phyloP scores from a whole-genome alignment of 2,797 vertebrate species.

The Anabacerthia variegaticeps region DNA sequence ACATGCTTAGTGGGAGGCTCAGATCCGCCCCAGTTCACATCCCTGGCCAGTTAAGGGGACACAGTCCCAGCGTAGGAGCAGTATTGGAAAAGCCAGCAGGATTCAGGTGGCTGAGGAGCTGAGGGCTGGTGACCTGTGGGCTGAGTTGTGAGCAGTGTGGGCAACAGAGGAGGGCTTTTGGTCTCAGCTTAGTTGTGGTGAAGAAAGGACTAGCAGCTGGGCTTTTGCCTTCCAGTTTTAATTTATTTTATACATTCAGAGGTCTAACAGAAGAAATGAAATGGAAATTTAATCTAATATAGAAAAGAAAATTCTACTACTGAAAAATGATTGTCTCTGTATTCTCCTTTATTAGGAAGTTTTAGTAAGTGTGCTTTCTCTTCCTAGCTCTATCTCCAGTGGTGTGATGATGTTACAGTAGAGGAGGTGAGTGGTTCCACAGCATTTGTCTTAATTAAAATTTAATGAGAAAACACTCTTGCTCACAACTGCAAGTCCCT shows the following conservation, averaged over 20 bases:
- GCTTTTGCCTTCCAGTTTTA: neutral
- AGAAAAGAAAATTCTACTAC: conserved; percentile 29
- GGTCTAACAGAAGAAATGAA: neutral
- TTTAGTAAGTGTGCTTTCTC: conserved; percentile 72
- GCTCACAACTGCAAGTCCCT: conserved; percentile 86
- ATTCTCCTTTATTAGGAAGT: conserved; percentile 65
- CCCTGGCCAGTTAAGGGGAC: fast-evolving
- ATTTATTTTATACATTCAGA: neutral
- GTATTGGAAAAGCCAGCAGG: neutral
- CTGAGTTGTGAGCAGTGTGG: fast-evolving
- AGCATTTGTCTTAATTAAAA: conserved; percentile 96
- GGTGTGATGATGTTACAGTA: conserved; percentile 94
- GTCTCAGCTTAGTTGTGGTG: neutral
- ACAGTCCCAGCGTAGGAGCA: fast-evolving
- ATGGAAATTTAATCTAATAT: conserved; percentile 27
- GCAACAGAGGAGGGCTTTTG: fast-evolving
- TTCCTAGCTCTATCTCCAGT: conserved; percentile 93
- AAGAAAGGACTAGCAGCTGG: neutral
- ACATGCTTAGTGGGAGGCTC: fast-evolving
- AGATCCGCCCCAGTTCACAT: fast-evolving
- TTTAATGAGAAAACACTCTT: conserved; percentile 93
- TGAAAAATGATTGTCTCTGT: conserved; percentile 60
- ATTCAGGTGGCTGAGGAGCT: neutral
- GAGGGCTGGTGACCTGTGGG: neutral
- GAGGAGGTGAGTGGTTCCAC: conserved; percentile 87